These are phyloP conservation scores for Sipha flava DNA, from an alignment of 1,140 invertebrate species.

Conservation along the genomic window DNA sequence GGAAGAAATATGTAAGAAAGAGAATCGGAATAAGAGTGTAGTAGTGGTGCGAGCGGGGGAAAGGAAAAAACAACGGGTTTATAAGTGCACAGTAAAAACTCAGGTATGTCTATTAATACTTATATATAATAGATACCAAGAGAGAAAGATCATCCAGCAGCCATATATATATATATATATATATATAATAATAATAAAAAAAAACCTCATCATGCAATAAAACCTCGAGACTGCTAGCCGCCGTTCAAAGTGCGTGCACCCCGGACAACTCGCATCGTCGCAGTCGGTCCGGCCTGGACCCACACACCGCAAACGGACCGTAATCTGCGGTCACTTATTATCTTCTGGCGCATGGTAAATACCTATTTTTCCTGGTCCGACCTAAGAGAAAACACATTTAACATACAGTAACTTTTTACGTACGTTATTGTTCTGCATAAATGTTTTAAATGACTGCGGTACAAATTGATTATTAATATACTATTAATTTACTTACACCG, in stretches of 20 bases:
- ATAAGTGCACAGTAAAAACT: slow-evolving; percentile 7
- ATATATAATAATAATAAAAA: background rate
- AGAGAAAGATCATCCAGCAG: background rate
- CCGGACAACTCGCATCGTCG: background rate
- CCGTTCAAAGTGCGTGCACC: background rate
- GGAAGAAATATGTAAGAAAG: background rate
- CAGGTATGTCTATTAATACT: slow-evolving; percentile 4
- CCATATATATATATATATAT: background rate
- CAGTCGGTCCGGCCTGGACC: background rate
- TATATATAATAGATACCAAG: background rate
- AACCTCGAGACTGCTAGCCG: slow-evolving; percentile 21
- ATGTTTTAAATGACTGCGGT: no score
- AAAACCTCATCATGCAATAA: slow-evolving; percentile 1
- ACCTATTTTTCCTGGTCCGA: no score
- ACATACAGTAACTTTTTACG: no score
- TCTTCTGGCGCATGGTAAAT: no score
- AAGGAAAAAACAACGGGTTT: slow-evolving; percentile 19
- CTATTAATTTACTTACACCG: no score
- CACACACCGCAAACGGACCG: background rate
- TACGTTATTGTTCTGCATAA: no score
- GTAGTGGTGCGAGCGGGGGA: no score
- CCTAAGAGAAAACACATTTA: no score
- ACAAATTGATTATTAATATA: no score
- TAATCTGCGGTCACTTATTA: no score
- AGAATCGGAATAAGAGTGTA: no score